phyloP scores from a whole-genome alignment of 2,113 vertebrate species.

The Urocynchramus pylzowi region DNA sequence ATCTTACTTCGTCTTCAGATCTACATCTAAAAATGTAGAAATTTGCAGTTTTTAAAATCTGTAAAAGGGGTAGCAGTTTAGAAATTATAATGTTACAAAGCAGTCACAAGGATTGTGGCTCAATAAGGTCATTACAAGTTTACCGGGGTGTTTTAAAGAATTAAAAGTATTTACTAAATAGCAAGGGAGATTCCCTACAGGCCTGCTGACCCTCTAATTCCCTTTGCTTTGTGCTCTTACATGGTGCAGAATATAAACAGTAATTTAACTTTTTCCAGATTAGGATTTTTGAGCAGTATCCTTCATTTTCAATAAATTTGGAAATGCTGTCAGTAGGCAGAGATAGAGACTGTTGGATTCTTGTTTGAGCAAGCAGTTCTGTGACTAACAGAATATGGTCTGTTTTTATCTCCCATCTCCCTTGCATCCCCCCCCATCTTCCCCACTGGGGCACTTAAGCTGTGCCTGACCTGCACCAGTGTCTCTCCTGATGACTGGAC shows the following conservation, averaged over 20 bases:
- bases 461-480: not conserved
- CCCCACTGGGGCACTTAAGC: not conserved
- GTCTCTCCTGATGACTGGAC: not conserved
- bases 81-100: not conserved
- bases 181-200: not conserved
- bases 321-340: not conserved
- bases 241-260: not conserved
- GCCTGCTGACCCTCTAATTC: not conserved
- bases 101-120: not conserved
- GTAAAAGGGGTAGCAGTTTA: not conserved
- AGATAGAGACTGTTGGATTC: not conserved
- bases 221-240: not conserved
- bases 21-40: not conserved
- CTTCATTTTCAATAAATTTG: not conserved
- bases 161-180: conserved; percentile 36
- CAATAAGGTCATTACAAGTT: not conserved
- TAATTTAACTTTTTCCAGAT: not conserved
- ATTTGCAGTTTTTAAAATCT: not conserved
- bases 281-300: not conserved
- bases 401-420: not conserved
- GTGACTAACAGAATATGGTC: not conserved
- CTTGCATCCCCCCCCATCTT: not conserved
- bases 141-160: not conserved
- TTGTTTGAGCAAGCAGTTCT: not conserved
- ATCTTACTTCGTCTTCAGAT: not conserved